phyloP scores from a whole-genome alignment of 2,888 invertebrate genomes.

The Microctonus hyperodae region DNA sequence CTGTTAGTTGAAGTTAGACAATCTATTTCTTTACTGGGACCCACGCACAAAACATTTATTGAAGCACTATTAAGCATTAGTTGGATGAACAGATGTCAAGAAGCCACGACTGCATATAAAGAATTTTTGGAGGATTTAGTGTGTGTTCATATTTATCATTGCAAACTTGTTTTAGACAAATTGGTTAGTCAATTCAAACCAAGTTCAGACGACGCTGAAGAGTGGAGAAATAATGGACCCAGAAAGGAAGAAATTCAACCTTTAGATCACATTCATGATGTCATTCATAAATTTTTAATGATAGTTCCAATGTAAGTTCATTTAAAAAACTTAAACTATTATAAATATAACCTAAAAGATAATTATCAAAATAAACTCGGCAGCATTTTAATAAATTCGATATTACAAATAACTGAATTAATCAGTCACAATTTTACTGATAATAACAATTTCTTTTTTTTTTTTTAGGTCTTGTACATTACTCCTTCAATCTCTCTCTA shows the following conservation, averaged over 20 bases:
- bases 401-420: no score
- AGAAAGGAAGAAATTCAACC: constrained; percentile 66
- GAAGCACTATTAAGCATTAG: constrained; percentile 69
- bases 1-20: constrained; percentile 67
- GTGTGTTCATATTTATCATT: constrained; percentile 73
- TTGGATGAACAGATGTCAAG: constrained; percentile 66
- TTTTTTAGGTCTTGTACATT: constrained; percentile 75
- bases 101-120: constrained; percentile 68
- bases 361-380: no score
- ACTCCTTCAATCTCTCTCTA: constrained; percentile 70
- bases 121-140: constrained; percentile 73
- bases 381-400: no score
- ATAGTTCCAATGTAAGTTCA: constrained; percentile 69
- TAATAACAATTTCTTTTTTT: no score
- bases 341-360: constrained; percentile 24
- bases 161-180: constrained; percentile 69
- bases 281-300: constrained; percentile 64
- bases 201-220: constrained; percentile 66
- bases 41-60: constrained; percentile 67
- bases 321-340: constrained; percentile 27
- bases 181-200: constrained; percentile 71
- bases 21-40: constrained; percentile 68
- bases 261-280: constrained; percentile 72
- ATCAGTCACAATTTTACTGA: no score
- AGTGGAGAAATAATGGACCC: constrained; percentile 71